Evolutionary conservation across 2,113 vertebrate species (phyloP).

Genomic region (Thamnaconus septentrionalis): DNA sequence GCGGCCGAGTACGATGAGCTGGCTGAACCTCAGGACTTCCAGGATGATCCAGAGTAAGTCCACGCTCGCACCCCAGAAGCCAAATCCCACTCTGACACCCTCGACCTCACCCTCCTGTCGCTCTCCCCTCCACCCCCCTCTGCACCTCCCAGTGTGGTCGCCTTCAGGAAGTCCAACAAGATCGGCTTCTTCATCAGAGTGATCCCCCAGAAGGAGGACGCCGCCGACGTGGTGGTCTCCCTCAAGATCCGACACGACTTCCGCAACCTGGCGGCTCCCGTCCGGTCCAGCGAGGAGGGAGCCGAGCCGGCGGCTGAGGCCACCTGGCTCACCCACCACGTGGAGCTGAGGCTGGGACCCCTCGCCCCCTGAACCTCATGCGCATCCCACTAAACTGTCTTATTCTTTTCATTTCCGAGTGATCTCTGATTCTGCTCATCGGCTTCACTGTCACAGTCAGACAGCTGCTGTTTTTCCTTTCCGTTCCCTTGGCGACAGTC

Average conservation of each 20-base stretch:
- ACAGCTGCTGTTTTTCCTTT: too few species aligned
- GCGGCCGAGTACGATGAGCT: conserved; percentile 97
- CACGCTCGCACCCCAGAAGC: not conserved
- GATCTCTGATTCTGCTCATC: conserved; percentile 52
- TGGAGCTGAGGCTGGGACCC: conserved; percentile 92
- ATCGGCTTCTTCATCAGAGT: conserved; percentile 98
- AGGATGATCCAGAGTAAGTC: conserved; percentile 96
- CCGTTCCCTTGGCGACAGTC: too few species aligned
- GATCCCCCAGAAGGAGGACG: conserved; percentile 88
- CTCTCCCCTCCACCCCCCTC: conserved; percentile 4
- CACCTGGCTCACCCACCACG: conserved; percentile 94
- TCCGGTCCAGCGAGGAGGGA: conserved; percentile 85
- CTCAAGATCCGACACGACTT: conserved; percentile 98
- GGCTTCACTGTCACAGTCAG: too few species aligned
- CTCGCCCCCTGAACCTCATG: conserved; percentile 79
- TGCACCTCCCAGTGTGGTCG: conserved; percentile 80
- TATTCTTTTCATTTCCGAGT: conserved; percentile 21
- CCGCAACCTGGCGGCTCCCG: conserved; percentile 88
- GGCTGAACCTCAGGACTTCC: conserved; percentile 96
- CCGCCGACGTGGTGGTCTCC: conserved; percentile 84
- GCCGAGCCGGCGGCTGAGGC: conserved; percentile 76
- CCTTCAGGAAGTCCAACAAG: conserved; percentile 98
- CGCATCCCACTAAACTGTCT: not conserved
- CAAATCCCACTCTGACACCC: not conserved
- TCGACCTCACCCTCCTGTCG: conserved; percentile 18